Evolutionary conservation across 2,888 invertebrate genomes (phyloP).

Genomic region (Drosophila neutralis): DNA sequence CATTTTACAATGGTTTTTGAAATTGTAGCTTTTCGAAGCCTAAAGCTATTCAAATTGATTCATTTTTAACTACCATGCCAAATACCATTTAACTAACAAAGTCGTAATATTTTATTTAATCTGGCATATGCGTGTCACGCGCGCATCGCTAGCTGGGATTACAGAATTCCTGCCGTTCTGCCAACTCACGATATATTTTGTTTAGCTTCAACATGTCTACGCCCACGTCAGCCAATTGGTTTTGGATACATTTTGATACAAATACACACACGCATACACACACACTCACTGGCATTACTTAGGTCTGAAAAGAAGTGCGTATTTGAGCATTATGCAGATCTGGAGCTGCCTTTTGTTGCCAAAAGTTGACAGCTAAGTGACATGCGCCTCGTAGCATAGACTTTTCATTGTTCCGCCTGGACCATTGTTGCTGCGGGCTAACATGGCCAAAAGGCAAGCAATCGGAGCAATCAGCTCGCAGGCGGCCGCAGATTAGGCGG

Average conservation of each 20-base stretch:
- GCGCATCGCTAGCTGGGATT: constrained; percentile 13
- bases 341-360: constrained; percentile 49
- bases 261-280: neutral
- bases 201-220: constrained; percentile 61
- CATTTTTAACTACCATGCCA: neutral
- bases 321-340: constrained; percentile 53
- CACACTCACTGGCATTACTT: neutral
- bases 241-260: constrained; percentile 26
- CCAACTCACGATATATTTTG: constrained; percentile 56
- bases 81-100: neutral
- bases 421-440: constrained; percentile 20
- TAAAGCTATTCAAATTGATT: neutral
- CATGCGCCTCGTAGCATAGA: constrained; percentile 28
- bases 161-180: constrained; percentile 40
- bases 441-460: constrained; percentile 1
- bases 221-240: constrained; percentile 73
- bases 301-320: constrained; percentile 47
- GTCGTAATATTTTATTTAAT: neutral
- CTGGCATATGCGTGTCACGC: constrained; percentile 25
- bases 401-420: constrained; percentile 15
- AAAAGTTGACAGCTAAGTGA: constrained; percentile 75
- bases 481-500: constrained; percentile 28
- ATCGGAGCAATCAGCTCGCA: neutral
- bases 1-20: neutral
- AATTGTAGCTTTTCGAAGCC: neutral